A percentile compares a stretch with the other conserved stretches of the same genome.
phyloP scores from a whole-genome alignment of 1,140 invertebrate species.

The Aphaenogaster rudis region DNA sequence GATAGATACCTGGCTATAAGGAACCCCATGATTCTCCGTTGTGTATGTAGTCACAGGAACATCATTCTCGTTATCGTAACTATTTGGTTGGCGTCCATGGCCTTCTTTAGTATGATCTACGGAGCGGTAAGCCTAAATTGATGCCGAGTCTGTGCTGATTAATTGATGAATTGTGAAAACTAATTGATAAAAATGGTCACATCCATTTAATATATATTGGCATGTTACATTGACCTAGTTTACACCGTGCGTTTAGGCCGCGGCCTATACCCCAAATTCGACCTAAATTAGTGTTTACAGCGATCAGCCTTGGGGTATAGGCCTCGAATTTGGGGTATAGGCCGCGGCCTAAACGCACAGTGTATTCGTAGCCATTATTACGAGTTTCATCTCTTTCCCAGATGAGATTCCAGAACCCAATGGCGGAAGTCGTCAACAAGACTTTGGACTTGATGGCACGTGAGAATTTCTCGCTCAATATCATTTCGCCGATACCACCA shows the following conservation, averaged over 20 bases:
- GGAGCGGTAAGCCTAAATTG: conserved; percentile 83
- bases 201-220: neutral
- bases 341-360: no score
- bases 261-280: no score
- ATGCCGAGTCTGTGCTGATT: neutral
- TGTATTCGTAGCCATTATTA: neutral
- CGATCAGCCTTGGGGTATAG: no score
- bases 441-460: conserved; percentile 57
- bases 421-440: conserved; percentile 69
- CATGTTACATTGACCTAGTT: no score
- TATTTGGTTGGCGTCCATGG: conserved; percentile 90
- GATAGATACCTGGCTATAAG: conserved; percentile 92
- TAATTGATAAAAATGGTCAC: neutral
- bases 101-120: conserved; percentile 90
- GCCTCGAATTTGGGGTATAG: no score
- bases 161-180: neutral
- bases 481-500: conserved; percentile 61
- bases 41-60: conserved; percentile 90
- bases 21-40: conserved; percentile 90
- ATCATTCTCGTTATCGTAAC: conserved; percentile 89
- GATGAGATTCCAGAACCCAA: conserved; percentile 76
- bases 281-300: no score
- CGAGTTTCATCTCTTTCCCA: conserved; percentile 53
- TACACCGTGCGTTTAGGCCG: no score
- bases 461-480: conserved; percentile 50